Percentiles rank a stretch among this genome's conserved stretches.
Conservation (phyloP, 2,888 invertebrate genomes). For the Amblyjoppa fuscipennis region DNA sequence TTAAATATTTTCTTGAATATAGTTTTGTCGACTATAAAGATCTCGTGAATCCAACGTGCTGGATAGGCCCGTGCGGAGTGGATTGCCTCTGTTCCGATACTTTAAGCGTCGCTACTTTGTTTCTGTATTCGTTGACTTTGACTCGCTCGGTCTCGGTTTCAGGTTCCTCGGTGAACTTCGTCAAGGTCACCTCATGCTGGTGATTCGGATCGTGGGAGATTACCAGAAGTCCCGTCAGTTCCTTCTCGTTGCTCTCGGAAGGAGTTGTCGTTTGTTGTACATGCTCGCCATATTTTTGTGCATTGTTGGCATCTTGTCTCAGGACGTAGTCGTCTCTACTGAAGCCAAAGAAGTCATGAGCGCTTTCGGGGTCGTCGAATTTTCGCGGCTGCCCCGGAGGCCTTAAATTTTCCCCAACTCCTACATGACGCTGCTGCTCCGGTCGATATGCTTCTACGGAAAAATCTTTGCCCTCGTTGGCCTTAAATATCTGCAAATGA, state of each 20-base stretch:
- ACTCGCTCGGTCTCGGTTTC: conserved; percentile 74
- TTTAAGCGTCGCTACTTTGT: conserved; percentile 73
- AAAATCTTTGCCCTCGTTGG: conserved; percentile 17
- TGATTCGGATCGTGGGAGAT: conserved; percentile 67
- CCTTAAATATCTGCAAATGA: conserved; percentile 11
- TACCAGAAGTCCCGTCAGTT: conserved; percentile 21
- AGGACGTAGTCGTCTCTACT: conserved; percentile 68
- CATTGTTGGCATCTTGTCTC: conserved; percentile 29
- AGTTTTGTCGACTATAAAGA: conserved; percentile 64
- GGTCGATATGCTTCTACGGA: conserved; percentile 13
- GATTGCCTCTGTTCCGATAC: conserved; percentile 72
- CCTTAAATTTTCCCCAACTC: conserved; percentile 10
- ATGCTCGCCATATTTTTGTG: conserved; percentile 2
- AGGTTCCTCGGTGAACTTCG: conserved; percentile 73
- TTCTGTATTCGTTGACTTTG: conserved; percentile 74
- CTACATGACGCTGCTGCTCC: neutral
- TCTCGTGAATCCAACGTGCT: conserved; percentile 70
- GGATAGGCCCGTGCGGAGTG: conserved; percentile 69
- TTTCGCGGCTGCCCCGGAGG: conserved; percentile 2
- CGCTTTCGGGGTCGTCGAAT: conserved; percentile 67
- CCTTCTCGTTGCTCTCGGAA: conserved; percentile 25
- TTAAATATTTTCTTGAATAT: neutral
- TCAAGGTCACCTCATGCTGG: conserved; percentile 73
- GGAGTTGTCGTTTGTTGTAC: conserved; percentile 1
- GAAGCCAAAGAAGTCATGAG: conserved; percentile 72